Evolutionary conservation across 2,113 vertebrate species (phyloP).

Genomic region (Heloderma charlesbogerti): DNA sequence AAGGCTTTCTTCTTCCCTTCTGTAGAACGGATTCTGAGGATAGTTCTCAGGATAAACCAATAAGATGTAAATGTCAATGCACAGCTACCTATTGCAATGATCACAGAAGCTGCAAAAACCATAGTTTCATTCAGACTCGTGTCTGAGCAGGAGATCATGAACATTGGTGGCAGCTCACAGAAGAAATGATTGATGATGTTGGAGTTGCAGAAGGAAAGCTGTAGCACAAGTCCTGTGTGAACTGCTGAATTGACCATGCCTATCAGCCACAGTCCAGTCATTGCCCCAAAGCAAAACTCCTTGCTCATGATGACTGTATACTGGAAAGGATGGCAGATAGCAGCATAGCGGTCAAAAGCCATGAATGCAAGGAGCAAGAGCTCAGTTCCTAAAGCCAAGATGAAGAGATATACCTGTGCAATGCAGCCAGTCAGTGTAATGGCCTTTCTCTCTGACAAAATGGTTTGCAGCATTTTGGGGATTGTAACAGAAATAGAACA

Average conservation of each 20-base stretch:
- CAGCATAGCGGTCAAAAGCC: conserved; percentile 61
- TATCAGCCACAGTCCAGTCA: conserved; percentile 27
- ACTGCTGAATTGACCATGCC: conserved; percentile 43
- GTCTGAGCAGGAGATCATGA: conserved; percentile 57
- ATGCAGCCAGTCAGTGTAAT: conserved; percentile 43
- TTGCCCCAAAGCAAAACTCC: conserved; percentile 35
- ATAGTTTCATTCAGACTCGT: conserved; percentile 47
- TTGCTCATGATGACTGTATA: conserved; percentile 57
- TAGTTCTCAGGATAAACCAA: conserved; percentile 52
- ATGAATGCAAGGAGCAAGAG: conserved; percentile 56
- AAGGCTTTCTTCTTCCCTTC: conserved; percentile 59
- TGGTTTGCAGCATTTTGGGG: conserved; percentile 60
- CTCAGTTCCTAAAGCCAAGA: conserved; percentile 48
- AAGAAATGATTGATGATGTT: conserved; percentile 67
- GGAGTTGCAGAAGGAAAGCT: conserved; percentile 56
- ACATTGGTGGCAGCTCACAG: conserved; percentile 65
- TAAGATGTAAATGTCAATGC: conserved; percentile 56
- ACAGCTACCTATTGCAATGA: conserved; percentile 57
- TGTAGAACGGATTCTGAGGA: conserved; percentile 51
- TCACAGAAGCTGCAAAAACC: conserved; percentile 55
- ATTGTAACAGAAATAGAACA: conserved; percentile 55
- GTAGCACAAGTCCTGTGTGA: conserved; percentile 53
- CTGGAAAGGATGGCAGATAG: conserved; percentile 57
- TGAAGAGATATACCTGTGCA: conserved; percentile 56
- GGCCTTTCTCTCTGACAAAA: conserved; percentile 40